Percentiles rank a stretch among this genome's conserved stretches.
Evolutionary conservation across 2,113 vertebrate species (phyloP).

Genomic region (Donacobius atricapilla): DNA sequence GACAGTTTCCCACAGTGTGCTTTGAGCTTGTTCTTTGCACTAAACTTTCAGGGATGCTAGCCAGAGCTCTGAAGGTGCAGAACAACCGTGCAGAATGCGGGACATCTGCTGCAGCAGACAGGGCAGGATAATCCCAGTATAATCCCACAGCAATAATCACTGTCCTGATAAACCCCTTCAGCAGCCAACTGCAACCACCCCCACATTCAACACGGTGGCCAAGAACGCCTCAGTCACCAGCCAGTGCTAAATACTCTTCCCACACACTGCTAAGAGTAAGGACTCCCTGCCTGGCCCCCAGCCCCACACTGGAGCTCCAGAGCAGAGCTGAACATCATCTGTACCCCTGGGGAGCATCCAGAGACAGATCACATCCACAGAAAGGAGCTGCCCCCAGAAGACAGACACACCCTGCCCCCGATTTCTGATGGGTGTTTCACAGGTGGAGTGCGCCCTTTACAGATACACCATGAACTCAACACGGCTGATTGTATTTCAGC

Average conservation of each 20-base stretch:
- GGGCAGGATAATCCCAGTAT: too few relatives aligned
- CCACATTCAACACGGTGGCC: background rate
- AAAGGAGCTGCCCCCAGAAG: background rate
- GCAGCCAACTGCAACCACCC: background rate
- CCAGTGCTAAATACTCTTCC: background rate
- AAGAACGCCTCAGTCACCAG: background rate
- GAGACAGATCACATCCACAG: background rate
- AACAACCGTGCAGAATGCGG: background rate
- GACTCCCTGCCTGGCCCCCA: background rate
- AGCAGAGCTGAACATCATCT: background rate
- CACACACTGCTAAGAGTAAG: background rate
- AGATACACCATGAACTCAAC: background rate
- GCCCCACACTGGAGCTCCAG: background rate
- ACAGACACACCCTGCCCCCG: background rate
- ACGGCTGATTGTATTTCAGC: background rate
- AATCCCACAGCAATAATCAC: background rate
- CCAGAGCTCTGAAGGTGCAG: background rate
- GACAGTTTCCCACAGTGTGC: rapidly evolving
- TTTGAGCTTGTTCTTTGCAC: background rate
- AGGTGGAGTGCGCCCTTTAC: background rate
- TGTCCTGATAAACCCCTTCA: background rate
- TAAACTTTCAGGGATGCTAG: background rate
- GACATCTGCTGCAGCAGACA: background rate
- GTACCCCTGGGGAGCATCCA: background rate
- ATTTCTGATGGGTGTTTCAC: background rate